Evolutionary conservation across 2,888 invertebrate species (phyloP), one percentile per base, ranked within the genome.

Genomic region (Branchellion lobata): DNA sequence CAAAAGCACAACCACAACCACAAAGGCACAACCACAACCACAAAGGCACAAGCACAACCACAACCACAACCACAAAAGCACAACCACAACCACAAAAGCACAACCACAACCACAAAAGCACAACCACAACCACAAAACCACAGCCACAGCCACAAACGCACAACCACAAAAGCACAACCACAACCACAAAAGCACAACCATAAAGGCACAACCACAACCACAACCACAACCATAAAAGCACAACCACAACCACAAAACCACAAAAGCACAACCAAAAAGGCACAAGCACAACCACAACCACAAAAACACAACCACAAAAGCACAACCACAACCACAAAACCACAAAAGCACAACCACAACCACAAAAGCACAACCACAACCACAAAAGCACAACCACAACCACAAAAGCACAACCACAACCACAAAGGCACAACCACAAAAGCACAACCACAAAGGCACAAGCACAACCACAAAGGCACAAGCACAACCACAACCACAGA

Each of bases 1-100:
- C n/a, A n/a, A n/a, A n/a, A 5, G 33, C 75, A 75, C 68, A 40
- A 86, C 86, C 85, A 85, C 81, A 18, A 84, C 83, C 78, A n/a
- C n/a, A n/a, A n/a, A n/a, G n/a, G n/a, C n/a, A n/a, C n/a, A n/a
- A n/a, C n/a, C n/a, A n/a, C 61, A 78, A 8, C 65, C 78, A 8
- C 65, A 27, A 78, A 61, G 34, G n/a, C n/a, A n/a, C n/a, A n/a
- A n/a, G n/a, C n/a, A n/a, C 51, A 51, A 53, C 31, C 53, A 29
- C 47, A 21, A 29, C 8, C 24, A 61, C 61, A 29, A 5, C 29
- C 21, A 27, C 3, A 74, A 47, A 14, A 51, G 8, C 1, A 36
- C 21, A 27, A 0, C 31, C 1, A 51, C 27, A 11, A 14, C 18
- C 8, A 5, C 61, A 29, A n/a, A n/a, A n/a, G n/a, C n/a, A n/a